These are phyloP conservation scores for Nannospalax galili DNA, from an alignment of 2,113 vertebrate genomes.

Conservation along the genomic window DNA sequence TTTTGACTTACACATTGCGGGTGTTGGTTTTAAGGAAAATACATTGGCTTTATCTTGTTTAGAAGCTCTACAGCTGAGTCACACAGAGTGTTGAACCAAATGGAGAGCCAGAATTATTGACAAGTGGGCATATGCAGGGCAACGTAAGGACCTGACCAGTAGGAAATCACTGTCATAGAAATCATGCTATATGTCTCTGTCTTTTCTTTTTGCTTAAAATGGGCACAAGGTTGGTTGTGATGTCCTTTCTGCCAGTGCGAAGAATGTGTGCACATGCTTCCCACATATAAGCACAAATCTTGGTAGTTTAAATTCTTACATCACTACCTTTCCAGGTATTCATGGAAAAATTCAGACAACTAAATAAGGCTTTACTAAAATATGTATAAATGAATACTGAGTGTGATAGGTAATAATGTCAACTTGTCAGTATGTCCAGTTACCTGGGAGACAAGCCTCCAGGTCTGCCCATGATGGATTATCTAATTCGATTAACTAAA, in stretches of 20 bases:
- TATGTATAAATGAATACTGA: neutral
- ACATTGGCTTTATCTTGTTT: neutral
- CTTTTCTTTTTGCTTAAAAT: neutral
- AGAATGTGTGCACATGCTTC: neutral
- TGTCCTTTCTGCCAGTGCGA: neutral
- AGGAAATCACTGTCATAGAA: neutral
- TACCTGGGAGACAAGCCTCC: neutral
- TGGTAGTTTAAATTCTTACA: neutral
- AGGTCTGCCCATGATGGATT: neutral
- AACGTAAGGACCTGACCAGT: no score
- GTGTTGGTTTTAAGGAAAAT: neutral
- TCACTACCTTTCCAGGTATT: neutral
- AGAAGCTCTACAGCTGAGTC: slow-evolving; percentile 13
- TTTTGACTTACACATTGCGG: neutral
- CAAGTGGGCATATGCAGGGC: neutral
- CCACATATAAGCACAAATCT: neutral
- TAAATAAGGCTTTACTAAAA: neutral
- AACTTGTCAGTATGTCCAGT: neutral
- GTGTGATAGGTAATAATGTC: neutral
- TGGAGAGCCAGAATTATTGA: neutral
- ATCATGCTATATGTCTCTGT: neutral
- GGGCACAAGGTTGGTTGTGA: neutral
- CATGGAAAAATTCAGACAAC: neutral
- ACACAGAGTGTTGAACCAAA: neutral
- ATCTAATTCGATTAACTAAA: neutral